Conservation (phyloP, 1,140 invertebrate species). For the Hyphantria cunea region DNA sequence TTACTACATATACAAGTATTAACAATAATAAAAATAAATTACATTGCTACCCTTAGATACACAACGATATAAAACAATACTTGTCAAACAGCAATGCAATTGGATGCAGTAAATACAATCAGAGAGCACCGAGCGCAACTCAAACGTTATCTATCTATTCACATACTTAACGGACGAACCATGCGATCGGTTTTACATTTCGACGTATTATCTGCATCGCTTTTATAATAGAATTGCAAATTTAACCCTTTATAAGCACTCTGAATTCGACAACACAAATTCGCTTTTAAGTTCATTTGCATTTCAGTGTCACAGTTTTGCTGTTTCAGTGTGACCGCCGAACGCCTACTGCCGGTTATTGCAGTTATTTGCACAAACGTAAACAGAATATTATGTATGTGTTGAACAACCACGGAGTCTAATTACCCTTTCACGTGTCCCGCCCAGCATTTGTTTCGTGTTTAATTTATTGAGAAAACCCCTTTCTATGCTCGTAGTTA, state of each 20-base stretch:
- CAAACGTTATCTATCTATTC: constrained; percentile 22
- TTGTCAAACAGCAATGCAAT: background rate
- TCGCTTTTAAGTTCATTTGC: constrained; percentile 78
- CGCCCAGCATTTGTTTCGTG: constrained; percentile 14
- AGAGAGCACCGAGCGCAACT: constrained; percentile 9
- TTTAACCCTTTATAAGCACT: constrained; percentile 78
- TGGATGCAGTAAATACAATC: constrained; percentile 12
- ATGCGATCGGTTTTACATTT: constrained; percentile 47
- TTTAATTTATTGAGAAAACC: constrained; percentile 29
- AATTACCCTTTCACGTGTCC: constrained; percentile 15
- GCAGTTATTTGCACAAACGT: constrained; percentile 30
- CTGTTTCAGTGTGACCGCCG: constrained; percentile 65
- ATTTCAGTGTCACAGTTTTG: constrained; percentile 67
- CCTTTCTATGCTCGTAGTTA: constrained; percentile 24
- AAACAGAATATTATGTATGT: background rate
- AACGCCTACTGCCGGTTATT: constrained; percentile 32
- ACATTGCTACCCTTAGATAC: background rate
- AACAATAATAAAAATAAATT: background rate
- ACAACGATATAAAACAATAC: background rate
- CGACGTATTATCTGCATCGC: constrained; percentile 57
- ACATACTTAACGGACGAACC: constrained; percentile 32
- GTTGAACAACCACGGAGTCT: background rate
- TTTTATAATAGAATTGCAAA: constrained; percentile 74
- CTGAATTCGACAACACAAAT: constrained; percentile 76
- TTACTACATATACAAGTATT: too few relatives aligned